phyloP scores from a whole-genome alignment of 2,113 vertebrate species.

The Bujurquina vittata region DNA sequence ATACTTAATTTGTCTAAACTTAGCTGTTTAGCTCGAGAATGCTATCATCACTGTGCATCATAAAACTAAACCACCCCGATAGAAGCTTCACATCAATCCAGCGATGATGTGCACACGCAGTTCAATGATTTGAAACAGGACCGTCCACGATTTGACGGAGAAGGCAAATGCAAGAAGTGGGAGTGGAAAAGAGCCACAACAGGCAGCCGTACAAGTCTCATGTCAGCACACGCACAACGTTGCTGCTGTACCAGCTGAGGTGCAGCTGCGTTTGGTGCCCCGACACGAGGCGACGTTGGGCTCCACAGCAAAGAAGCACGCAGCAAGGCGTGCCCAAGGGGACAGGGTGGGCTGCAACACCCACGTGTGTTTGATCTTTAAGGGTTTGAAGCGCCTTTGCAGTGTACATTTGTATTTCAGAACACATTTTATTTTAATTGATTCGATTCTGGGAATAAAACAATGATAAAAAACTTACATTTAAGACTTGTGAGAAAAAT shows the following conservation, averaged over 20 bases:
- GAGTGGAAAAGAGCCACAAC: conserved; percentile 57
- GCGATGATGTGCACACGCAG: neutral
- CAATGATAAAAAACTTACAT: neutral
- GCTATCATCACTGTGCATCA: too few species aligned
- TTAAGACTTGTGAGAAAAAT: neutral
- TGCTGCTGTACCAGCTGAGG: conserved; percentile 68
- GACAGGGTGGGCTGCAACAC: neutral
- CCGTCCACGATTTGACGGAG: neutral
- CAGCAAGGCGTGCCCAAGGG: neutral
- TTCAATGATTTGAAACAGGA: conserved; percentile 15
- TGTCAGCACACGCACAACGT: conserved; percentile 73
- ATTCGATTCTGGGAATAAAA: neutral
- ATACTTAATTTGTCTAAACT: neutral
- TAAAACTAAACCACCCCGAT: neutral
- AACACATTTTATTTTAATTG: neutral
- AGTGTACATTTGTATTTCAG: neutral
- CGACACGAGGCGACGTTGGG: conserved; percentile 40
- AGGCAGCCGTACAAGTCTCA: conserved; percentile 59
- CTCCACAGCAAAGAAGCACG: conserved; percentile 5
- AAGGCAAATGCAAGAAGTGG: conserved; percentile 18
- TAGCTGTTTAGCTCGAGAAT: too few species aligned
- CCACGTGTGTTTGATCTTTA: too few species aligned
- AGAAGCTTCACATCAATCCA: neutral
- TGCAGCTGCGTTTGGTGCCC: conserved; percentile 81
- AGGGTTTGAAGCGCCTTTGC: neutral